These are phyloP conservation scores for Sebastes kiyomatsui DNA, from an alignment of 2,797 vertebrate species.

Conservation along the genomic window DNA sequence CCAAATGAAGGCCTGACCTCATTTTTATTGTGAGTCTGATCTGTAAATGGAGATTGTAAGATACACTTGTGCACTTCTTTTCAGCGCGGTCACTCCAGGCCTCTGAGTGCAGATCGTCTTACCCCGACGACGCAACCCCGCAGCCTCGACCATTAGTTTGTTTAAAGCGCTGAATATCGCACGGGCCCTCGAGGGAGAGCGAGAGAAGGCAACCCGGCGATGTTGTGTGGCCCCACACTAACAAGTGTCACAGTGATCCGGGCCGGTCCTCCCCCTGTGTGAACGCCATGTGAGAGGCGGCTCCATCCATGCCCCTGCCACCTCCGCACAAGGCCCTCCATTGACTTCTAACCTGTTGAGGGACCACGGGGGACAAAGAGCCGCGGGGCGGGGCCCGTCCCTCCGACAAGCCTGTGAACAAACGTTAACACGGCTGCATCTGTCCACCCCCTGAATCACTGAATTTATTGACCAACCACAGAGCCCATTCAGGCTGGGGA, in stretches of 20 bases:
- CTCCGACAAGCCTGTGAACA: constrained; percentile 93
- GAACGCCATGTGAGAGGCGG: constrained; percentile 82
- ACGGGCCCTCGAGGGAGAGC: constrained; percentile 44
- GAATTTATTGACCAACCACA: constrained; percentile 98
- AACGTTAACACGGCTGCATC: constrained; percentile 93
- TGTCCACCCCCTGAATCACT: constrained; percentile 90
- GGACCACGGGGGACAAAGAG: constrained; percentile 89
- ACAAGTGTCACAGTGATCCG: constrained; percentile 80
- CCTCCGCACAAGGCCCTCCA: constrained; percentile 89
- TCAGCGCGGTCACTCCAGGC: constrained; percentile 55
- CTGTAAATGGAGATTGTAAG: constrained; percentile 70
- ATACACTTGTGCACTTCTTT: constrained; percentile 70
- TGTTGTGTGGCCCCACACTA: constrained; percentile 74
- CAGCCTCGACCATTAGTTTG: constrained; percentile 64
- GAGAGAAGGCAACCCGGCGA: constrained; percentile 37
- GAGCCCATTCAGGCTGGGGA: constrained; percentile 86
- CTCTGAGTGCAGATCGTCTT: constrained; percentile 72
- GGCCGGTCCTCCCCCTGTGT: constrained; percentile 79
- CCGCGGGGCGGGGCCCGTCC: constrained; percentile 83
- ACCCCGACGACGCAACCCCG: constrained; percentile 39
- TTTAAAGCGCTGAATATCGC: constrained; percentile 55
- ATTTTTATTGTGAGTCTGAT: constrained; percentile 67
- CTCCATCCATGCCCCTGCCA: constrained; percentile 82
- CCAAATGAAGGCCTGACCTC: constrained; percentile 64
- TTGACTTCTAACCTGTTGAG: constrained; percentile 94